Evolutionary conservation across 2,888 invertebrate species (phyloP).

Genomic region (Andrena haemorrhoa): DNA sequence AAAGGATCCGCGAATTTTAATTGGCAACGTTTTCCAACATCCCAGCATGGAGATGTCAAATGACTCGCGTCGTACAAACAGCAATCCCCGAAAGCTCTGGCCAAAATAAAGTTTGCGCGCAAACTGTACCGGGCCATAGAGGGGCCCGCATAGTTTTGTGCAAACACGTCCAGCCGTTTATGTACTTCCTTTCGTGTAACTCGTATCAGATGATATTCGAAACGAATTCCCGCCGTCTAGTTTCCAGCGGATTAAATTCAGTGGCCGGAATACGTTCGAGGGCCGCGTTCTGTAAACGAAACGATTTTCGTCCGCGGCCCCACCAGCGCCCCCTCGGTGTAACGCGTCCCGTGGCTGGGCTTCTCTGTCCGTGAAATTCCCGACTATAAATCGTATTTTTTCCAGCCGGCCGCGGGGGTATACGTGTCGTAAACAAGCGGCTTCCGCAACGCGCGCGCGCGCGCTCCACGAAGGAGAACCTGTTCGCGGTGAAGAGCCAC

Average conservation of each 20-base stretch:
- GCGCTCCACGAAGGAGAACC: slow-evolving; percentile 8
- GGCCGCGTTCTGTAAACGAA: slow-evolving; percentile 35
- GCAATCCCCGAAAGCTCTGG: slow-evolving; percentile 44
- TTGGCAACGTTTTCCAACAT: slow-evolving; percentile 13
- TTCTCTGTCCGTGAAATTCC: slow-evolving; percentile 25
- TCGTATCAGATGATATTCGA: slow-evolving; percentile 50
- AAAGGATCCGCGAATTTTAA: background rate
- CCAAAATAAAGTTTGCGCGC: slow-evolving; percentile 58
- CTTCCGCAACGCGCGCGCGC: slow-evolving; percentile 11
- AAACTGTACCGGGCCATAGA: slow-evolving; percentile 49
- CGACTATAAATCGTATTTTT: slow-evolving; percentile 34
- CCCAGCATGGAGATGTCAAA: slow-evolving; percentile 28
- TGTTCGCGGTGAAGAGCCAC: slow-evolving; percentile 7
- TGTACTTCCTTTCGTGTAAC: slow-evolving; percentile 34
- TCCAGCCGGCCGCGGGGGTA: background rate
- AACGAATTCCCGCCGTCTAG: slow-evolving; percentile 50
- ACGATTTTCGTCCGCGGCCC: slow-evolving; percentile 29
- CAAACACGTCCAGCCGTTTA: slow-evolving; percentile 37
- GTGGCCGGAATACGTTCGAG: slow-evolving; percentile 47
- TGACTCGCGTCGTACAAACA: slow-evolving; percentile 31
- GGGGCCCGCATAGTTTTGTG: slow-evolving; percentile 43
- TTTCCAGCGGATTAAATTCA: slow-evolving; percentile 58
- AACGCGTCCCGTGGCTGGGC: slow-evolving; percentile 8
- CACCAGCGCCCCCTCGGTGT: slow-evolving; percentile 5
- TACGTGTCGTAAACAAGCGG: slow-evolving; percentile 13